phyloP scores from a whole-genome alignment of 2,113 vertebrate genomes.

The Tetraodon nigroviridis region DNA sequence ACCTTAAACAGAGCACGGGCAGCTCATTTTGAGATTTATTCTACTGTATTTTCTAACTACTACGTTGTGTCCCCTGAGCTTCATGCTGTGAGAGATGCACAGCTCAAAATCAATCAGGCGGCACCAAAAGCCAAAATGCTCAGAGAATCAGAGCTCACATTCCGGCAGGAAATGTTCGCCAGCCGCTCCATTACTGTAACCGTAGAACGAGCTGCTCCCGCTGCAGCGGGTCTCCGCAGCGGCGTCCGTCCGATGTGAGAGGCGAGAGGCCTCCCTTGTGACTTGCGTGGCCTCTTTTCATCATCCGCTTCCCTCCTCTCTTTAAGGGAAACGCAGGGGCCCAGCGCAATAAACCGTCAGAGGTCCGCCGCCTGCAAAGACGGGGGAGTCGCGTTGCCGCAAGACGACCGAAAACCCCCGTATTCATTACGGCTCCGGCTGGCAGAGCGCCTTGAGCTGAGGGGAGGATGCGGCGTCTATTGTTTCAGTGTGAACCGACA shows the following conservation, averaged over 20 bases:
- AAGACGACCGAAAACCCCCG: slow-evolving; percentile 27
- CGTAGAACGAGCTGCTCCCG: slow-evolving; percentile 40
- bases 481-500: slow-evolving; percentile 8
- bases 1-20: slow-evolving; percentile 15
- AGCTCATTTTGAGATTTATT: slow-evolving; percentile 25
- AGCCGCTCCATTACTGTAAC: slow-evolving; percentile 33
- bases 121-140: slow-evolving; percentile 28
- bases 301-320: slow-evolving; percentile 54
- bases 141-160: slow-evolving; percentile 23
- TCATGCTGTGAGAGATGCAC: slow-evolving; percentile 11
- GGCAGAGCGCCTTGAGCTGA: slow-evolving; percentile 10
- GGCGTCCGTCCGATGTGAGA: slow-evolving; percentile 26
- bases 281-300: slow-evolving; percentile 67
- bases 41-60: slow-evolving; percentile 5
- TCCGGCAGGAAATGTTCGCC: slow-evolving; percentile 36
- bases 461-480: slow-evolving; percentile 7
- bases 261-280: slow-evolving; percentile 50
- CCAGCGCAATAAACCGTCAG: slow-evolving; percentile 47
- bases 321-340: slow-evolving; percentile 64
- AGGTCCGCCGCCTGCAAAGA: slow-evolving; percentile 45
- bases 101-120: slow-evolving; percentile 41
- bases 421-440: slow-evolving; percentile 26
- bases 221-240: slow-evolving; percentile 45
- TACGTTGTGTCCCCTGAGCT: slow-evolving; percentile 8
- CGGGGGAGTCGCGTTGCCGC: slow-evolving; percentile 25